These are phyloP conservation scores for Apaloderma vittatum DNA, from an alignment of 2,113 vertebrate species.

Conservation along the genomic window DNA sequence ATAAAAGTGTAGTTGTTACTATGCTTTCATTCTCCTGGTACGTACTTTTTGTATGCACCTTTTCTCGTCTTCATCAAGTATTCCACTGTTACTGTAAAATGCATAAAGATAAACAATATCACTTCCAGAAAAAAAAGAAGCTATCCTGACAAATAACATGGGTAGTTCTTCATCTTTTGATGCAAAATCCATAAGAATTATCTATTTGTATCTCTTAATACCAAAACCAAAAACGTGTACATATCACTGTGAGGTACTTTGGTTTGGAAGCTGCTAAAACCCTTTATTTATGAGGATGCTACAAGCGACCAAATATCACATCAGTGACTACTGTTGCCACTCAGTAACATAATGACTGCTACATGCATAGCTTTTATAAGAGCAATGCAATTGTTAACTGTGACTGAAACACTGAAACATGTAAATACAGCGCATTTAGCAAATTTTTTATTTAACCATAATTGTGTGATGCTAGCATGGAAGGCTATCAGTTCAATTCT, in stretches of 20 bases:
- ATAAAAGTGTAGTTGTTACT: not conserved
- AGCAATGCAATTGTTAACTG: not conserved
- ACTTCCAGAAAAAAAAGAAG: not conserved
- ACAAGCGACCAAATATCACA: not conserved
- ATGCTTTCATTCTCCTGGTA: not conserved
- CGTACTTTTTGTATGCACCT: not conserved
- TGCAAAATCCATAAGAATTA: not conserved
- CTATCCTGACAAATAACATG: not conserved
- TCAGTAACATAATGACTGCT: not conserved
- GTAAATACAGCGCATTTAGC: accelerated
- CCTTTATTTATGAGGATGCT: not conserved
- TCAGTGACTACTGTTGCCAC: not conserved
- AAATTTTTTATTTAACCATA: not conserved
- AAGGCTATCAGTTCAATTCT: not conserved
- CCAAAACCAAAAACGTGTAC: not conserved
- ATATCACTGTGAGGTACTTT: not conserved
- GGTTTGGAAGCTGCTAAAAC: not conserved
- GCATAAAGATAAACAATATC: not conserved
- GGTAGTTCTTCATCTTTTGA: not conserved
- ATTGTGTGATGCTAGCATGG: not conserved
- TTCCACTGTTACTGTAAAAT: not conserved
- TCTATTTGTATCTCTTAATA: not conserved
- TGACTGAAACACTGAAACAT: not conserved
- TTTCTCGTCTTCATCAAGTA: not conserved
- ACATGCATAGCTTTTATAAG: not conserved